These are phyloP conservation scores for Eurois occulta DNA, from an alignment of 2,888 invertebrate genomes.

Conservation along the genomic window DNA sequence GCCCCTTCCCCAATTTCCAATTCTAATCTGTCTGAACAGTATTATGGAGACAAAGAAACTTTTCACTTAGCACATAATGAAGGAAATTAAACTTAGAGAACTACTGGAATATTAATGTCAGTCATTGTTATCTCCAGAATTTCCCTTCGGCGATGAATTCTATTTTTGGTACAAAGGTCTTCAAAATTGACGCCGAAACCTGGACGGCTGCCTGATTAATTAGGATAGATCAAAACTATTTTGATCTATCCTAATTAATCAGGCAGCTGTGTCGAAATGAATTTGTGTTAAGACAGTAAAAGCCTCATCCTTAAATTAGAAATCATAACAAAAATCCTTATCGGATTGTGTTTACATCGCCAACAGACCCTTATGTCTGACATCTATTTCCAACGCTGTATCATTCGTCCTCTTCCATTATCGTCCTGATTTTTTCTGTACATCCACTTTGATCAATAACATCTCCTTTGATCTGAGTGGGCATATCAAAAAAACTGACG, in stretches of 20 bases:
- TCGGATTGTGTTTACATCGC: not conserved
- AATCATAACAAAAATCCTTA: not conserved
- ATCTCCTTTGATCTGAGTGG: constrained; percentile 69
- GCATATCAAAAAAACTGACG: constrained; percentile 77
- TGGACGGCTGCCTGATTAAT: not conserved
- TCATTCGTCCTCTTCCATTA: constrained; percentile 47
- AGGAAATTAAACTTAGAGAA: constrained; percentile 69
- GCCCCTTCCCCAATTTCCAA: constrained; percentile 72
- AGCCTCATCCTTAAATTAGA: not conserved
- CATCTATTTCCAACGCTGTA: constrained; percentile 38
- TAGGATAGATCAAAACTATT: not conserved
- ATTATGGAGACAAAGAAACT: constrained; percentile 76
- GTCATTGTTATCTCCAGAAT: constrained; percentile 60
- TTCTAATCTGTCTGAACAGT: constrained; percentile 74
- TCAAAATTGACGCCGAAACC: not conserved
- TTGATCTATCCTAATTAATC: too few relatives aligned
- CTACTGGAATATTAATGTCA: constrained; percentile 66
- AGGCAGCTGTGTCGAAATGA: not conserved
- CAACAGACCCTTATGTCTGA: constrained; percentile 25
- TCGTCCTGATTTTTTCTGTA: constrained; percentile 52
- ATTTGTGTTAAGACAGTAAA: not conserved
- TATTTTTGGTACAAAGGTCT: not conserved
- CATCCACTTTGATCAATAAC: constrained; percentile 82
- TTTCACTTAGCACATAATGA: constrained; percentile 77
- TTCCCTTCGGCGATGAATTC: constrained; percentile 16